Conservation (phyloP, 2,888 invertebrate species). For the Creontiades dilutus region DNA sequence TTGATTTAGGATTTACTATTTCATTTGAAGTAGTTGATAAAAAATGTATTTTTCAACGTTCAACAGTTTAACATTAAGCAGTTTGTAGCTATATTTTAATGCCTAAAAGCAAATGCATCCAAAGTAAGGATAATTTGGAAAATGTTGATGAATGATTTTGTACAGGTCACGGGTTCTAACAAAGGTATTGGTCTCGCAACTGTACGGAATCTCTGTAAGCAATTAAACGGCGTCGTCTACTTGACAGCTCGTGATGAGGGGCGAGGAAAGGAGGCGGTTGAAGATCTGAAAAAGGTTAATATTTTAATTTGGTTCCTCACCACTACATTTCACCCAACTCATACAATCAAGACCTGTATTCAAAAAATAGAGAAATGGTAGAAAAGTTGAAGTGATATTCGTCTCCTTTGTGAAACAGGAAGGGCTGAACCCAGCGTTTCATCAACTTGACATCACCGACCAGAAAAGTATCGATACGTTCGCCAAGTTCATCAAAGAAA, state of each 20-base stretch:
- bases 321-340: too few relatives aligned
- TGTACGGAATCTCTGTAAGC: conserved; percentile 84
- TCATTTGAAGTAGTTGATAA: too few relatives aligned
- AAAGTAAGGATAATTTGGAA: background rate
- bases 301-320: background rate
- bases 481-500: conserved; percentile 81
- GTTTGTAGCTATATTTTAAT: too few relatives aligned
- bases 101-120: too few relatives aligned
- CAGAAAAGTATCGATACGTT: conserved; percentile 82
- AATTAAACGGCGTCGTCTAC: conserved; percentile 85
- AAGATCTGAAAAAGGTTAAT: conserved; percentile 80
- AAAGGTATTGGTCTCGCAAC: conserved; percentile 86
- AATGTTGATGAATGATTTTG: background rate
- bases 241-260: conserved; percentile 83
- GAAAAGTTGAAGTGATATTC: too few relatives aligned
- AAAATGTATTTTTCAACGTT: too few relatives aligned
- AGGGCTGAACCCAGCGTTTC: conserved; percentile 79
- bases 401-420: too few relatives aligned
- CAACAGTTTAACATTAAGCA: too few relatives aligned
- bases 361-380: too few relatives aligned
- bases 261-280: conserved; percentile 82
- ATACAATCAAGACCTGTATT: too few relatives aligned
- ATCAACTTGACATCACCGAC: conserved; percentile 85
- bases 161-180: conserved; percentile 85
- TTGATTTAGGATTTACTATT: too few relatives aligned